Evolutionary conservation across 2,797 vertebrate genomes (phyloP).

Genomic region (Gymnoscopelus microlampas): DNA sequence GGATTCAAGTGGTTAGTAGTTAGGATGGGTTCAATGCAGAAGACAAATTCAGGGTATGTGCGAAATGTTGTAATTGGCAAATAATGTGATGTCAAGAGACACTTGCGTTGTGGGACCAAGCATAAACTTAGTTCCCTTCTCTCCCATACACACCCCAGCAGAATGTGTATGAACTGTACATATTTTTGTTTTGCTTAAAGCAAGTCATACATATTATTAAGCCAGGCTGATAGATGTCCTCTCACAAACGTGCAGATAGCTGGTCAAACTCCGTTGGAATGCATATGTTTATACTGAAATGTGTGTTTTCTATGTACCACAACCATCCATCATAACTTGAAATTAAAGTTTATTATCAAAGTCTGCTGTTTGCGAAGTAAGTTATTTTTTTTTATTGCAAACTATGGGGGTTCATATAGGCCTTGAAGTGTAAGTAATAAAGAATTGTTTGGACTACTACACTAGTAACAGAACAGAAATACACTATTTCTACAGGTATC

Average conservation of each 20-base stretch:
- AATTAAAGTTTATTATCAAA: conserved; percentile 85
- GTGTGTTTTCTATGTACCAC: conserved; percentile 85
- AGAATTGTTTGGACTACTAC: too few species aligned
- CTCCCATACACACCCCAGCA: conserved; percentile 29
- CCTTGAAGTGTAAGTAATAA: too few species aligned
- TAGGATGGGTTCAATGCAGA: conserved; percentile 38
- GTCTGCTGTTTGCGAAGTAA: conserved; percentile 19
- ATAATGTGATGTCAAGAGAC: too few species aligned
- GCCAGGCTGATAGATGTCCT: conserved; percentile 63
- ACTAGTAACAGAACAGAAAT: too few species aligned
- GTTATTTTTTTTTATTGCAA: background rate
- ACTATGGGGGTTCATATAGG: background rate
- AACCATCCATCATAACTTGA: conserved; percentile 83
- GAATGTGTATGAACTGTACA: conserved; percentile 54
- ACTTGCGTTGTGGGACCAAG: too few species aligned
- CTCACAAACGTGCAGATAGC: conserved; percentile 69
- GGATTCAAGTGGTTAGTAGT: too few species aligned
- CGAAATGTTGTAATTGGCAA: too few species aligned
- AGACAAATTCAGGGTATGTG: conserved; percentile 12
- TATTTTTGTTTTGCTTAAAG: conserved; percentile 52
- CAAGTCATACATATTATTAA: conserved; percentile 64
- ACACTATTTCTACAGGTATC: too few species aligned
- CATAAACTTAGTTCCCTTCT: conserved; percentile 1
- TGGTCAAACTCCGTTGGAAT: conserved; percentile 76
- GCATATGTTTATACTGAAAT: conserved; percentile 83